Conservation (phyloP, 2,113 vertebrate species). For the Lynx canadensis region DNA sequence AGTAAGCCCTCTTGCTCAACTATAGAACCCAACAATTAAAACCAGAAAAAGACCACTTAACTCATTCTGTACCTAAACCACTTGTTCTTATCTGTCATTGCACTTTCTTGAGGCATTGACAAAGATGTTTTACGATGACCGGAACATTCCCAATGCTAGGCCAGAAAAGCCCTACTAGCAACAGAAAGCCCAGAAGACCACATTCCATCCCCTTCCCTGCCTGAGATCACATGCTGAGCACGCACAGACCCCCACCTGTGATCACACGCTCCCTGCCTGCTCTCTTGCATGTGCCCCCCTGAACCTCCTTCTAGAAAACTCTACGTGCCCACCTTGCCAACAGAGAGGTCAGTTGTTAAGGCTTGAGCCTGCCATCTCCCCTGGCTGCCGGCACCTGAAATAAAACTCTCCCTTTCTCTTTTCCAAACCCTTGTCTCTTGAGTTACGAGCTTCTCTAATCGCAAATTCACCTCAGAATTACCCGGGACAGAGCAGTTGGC, state of each 20-base stretch:
- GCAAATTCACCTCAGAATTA: background rate
- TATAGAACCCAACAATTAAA: background rate
- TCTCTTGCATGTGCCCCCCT: background rate
- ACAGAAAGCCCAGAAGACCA: background rate
- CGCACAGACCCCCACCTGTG: background rate
- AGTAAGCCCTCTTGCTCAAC: background rate
- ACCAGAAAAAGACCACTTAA: background rate
- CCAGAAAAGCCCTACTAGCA: background rate
- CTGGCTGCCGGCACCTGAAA: background rate
- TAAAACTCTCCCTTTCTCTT: background rate
- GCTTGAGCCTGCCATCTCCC: background rate
- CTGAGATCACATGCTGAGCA: background rate
- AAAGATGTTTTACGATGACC: background rate
- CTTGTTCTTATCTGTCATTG: background rate
- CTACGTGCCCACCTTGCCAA: background rate
- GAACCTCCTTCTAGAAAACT: background rate
- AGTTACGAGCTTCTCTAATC: background rate
- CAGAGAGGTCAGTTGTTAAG: background rate
- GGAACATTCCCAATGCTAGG: background rate
- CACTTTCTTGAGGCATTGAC: background rate
- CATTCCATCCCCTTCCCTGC: background rate
- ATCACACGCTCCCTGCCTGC: background rate
- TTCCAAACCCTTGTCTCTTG: background rate
- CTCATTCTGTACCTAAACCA: background rate
- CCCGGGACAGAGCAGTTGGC: background rate